Evolutionary conservation across 2,888 invertebrate species (phyloP), one percentile per base, ranked within the genome.

Genomic region (Neria commutata): DNA sequence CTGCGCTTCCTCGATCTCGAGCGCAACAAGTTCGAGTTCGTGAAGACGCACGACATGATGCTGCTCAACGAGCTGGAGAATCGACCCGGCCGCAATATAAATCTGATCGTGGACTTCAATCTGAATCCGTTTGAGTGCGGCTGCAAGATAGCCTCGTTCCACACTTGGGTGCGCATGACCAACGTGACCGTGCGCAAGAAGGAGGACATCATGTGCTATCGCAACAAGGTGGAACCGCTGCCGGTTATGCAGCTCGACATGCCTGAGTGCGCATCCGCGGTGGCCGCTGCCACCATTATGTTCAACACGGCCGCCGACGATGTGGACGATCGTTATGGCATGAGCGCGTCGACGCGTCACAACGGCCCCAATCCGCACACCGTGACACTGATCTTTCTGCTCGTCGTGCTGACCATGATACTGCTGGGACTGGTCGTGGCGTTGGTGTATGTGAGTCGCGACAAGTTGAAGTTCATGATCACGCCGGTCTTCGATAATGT

Each of bases 121-220:
- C 81, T 84, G 1, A 91, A 91, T 81, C 89, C 88, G 0, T 87
- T 91, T 52, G 81, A 83, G n/a, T 91, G 91, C 72, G 87, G 89
- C 65, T 87, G 87, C 67, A 86, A 86, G 60, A 81, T 88, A 23
- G 84, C 84, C 62, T 82, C 84, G 8, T 85, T 91, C 51, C 84
- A 87, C 58, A 78, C 83, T 48, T 91, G 91, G 90, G 77, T 90
- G 63, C 83, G 83, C 24, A 83, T 74, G 21, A 89, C 90, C 0
- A 84, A 85, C 51, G 87, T 90, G 0, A 81, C 79, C 1, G 84
- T 90, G 10, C 83, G 87, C 34, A 85, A 86, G 67, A 83, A 84
- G 67, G 84, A 87, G 19, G 77, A 75, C 14, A 77, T 89, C 19
- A 81, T 81, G 69, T 91, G 91, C 70, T 77, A 70, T 65, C 76